Evolutionary conservation across 2,113 vertebrate genomes (phyloP).

Genomic region (Callocephalon fimbriatum): DNA sequence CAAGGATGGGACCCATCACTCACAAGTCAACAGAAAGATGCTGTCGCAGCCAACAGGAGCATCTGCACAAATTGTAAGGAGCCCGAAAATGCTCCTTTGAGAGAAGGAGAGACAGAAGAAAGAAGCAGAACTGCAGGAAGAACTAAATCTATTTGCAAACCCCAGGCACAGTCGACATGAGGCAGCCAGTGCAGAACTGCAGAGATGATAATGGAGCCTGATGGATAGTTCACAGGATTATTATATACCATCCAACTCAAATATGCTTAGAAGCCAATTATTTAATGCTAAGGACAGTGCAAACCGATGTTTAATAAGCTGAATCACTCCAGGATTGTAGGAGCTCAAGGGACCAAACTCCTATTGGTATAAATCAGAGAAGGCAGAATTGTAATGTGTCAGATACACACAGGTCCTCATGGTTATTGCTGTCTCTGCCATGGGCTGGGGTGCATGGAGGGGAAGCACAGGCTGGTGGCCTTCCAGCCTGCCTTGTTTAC

Average conservation of each 20-base stretch:
- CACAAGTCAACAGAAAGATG: not conserved
- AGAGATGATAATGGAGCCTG: not conserved
- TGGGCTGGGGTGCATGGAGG: not conserved
- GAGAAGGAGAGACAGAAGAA: not conserved
- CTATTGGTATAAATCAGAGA: not conserved
- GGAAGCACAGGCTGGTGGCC: not conserved
- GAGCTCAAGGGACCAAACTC: not conserved
- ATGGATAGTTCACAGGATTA: slow-evolving; percentile 4
- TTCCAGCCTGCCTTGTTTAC: not conserved
- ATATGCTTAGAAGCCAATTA: slow-evolving; percentile 36
- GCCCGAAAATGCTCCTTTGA: not conserved
- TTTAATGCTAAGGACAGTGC: not conserved
- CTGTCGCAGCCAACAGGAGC: not conserved
- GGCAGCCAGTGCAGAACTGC: not conserved
- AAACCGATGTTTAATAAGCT: not conserved
- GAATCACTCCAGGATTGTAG: not conserved
- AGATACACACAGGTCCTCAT: accelerated
- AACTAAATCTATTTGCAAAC: slow-evolving; percentile 16
- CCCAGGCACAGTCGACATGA: not conserved
- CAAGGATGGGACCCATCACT: not conserved
- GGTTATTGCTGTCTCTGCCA: accelerated
- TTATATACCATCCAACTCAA: slow-evolving; percentile 21
- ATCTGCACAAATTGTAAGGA: not conserved
- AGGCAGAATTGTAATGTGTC: not conserved
- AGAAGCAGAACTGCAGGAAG: not conserved